Evolutionary conservation across 2,888 invertebrate species (phyloP), one percentile per base, ranked within the genome.

Genomic region (Thecophora atra): DNA sequence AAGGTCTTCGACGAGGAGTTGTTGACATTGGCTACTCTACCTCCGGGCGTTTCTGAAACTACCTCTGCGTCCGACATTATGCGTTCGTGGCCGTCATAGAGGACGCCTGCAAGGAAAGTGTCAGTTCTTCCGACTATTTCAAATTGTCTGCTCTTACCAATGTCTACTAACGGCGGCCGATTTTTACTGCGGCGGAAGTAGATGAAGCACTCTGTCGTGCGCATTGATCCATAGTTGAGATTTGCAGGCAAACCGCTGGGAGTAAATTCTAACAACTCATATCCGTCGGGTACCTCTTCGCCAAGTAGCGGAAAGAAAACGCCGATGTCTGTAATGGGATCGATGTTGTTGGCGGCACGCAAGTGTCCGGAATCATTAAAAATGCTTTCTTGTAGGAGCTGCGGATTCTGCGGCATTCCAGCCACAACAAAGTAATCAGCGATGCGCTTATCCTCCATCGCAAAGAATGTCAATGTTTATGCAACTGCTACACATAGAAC

Each of bases 401-500:
- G 91, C 37, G 93, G 92, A 82, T 92, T 90, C 75, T 94, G 93
- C 19, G 97, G 94, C 85, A 98, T 89, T 37, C 99, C 99, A 83
- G 98, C 98, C 75, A 99, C 95, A 78, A 99, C 97, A 89, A 99
- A 99, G 88, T 99, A 99, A 89, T 99, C 99, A 28, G 96, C 98
- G 76, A 98, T 95, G 86, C 93, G 90, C 83, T 92, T 90, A 81
- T 95, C 95, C 84, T 95, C 95, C 95, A 95, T 95, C 11, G 21
- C 30, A n/a, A 6, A 2, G n/a, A 60, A 58, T 28, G 13, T 28
- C 28, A 24, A 58, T 58, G 8, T 3, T 28, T 64, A 42, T 64
- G 47, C 26, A 13, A 15, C 15, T 13, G 28, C 24, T 58, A 28
- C 58, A 28, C 24, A 58, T 28, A 58, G 11, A 58, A 26, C 58